A percentile compares a stretch with the other conserved stretches of the same genome.
Evolutionary conservation across 1,140 invertebrate genomes (phyloP).

Genomic region (Drosophila arizonae): DNA sequence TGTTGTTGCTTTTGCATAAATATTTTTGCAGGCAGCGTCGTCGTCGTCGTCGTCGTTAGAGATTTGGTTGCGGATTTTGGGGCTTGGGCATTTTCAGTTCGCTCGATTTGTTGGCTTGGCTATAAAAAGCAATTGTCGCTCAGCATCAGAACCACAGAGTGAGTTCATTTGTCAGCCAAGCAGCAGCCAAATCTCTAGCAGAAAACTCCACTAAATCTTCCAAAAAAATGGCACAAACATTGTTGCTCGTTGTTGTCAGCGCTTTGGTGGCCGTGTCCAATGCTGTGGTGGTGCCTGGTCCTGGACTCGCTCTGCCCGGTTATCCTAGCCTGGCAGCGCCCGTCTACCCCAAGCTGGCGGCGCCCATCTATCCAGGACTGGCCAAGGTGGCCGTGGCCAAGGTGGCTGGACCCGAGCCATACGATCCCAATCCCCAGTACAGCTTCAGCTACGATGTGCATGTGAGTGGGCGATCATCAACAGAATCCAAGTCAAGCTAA

Average conservation of each 20-base stretch:
- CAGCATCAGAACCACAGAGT: conserved; percentile 77
- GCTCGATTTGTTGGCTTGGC: conserved; percentile 24
- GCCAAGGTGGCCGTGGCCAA: conserved; percentile 82
- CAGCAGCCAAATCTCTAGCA: conserved; percentile 32
- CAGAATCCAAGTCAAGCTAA: background rate
- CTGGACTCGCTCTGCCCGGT: conserved; percentile 54
- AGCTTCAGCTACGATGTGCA: conserved; percentile 85
- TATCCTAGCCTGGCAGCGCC: conserved; percentile 48
- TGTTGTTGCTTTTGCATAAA: conserved; percentile 71
- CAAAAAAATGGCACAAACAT: conserved; percentile 69
- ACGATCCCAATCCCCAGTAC: conserved; percentile 85
- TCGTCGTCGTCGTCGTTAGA: conserved; percentile 7
- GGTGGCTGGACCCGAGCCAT: conserved; percentile 83
- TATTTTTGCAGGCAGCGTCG: conserved; percentile 70
- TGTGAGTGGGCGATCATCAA: conserved; percentile 69
- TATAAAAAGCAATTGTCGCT: conserved; percentile 81
- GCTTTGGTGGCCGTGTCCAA: conserved; percentile 66
- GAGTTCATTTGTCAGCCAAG: conserved; percentile 79
- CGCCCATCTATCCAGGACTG: conserved; percentile 63
- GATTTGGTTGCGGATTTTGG: conserved; percentile 56
- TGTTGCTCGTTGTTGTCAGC: conserved; percentile 65
- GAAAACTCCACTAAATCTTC: conserved; percentile 9
- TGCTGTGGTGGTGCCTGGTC: conserved; percentile 73
- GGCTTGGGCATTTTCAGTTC: conserved; percentile 43
- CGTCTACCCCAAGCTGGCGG: conserved; percentile 72